These are phyloP conservation scores for Dysdera silvatica DNA, from an alignment of 1,140 invertebrate genomes.

Conservation along the genomic window DNA sequence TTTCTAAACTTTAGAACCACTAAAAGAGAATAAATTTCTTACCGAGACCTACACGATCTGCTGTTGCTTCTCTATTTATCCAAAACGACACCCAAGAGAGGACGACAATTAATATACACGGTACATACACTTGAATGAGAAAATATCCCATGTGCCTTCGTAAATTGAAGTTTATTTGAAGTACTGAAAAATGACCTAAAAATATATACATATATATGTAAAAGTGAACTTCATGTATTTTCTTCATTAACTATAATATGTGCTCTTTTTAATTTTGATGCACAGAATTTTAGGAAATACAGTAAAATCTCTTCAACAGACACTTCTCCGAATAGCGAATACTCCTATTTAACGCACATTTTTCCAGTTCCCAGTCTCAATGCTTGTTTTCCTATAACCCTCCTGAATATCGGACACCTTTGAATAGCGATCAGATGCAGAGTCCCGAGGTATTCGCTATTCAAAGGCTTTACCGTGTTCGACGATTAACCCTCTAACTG, in stretches of 20 bases:
- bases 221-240: too few species aligned
- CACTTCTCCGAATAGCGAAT: neutral
- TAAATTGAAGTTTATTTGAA: constrained; percentile 49
- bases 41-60: constrained; percentile 38
- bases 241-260: too few species aligned
- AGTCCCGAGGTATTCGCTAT: too few species aligned
- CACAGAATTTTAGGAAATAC: neutral
- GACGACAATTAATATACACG: constrained; percentile 45
- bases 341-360: too few species aligned
- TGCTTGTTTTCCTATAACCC: too few species aligned
- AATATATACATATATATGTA: too few species aligned
- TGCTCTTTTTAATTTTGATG: too few species aligned
- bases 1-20: neutral
- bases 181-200: constrained; percentile 40
- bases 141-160: constrained; percentile 49
- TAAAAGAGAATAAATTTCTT: neutral
- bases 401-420: too few species aligned
- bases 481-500: too few species aligned
- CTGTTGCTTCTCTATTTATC: constrained; percentile 44
- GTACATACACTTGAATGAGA: constrained; percentile 51
- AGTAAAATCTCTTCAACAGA: neutral
- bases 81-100: constrained; percentile 54
- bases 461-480: too few species aligned
- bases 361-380: too few species aligned
- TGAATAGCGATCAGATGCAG: too few species aligned